Conservation (phyloP, 92 coral and sea anemone species). For the Phenganax subtilis region DNA sequence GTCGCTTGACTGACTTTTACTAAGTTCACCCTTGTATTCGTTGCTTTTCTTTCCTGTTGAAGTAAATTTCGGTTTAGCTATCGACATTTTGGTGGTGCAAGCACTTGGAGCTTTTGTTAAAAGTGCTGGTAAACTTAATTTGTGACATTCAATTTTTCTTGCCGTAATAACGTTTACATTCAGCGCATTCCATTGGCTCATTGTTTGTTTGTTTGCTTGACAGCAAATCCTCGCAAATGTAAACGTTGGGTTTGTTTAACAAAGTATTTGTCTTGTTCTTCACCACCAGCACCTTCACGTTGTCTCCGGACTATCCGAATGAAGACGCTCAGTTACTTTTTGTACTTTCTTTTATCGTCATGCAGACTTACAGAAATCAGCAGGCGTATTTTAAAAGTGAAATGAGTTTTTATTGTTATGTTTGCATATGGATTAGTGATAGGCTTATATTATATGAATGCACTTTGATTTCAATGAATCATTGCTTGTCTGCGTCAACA, state of each 20-base stretch:
- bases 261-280: background rate
- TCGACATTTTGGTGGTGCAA: background rate
- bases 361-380: background rate
- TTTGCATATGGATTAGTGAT: slow-evolving; percentile 29
- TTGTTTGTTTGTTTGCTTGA: background rate
- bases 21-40: background rate
- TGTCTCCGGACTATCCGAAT: background rate
- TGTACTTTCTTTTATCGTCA: background rate
- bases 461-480: background rate
- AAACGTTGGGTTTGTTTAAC: background rate
- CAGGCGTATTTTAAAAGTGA: slow-evolving; percentile 25
- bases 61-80: background rate
- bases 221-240: background rate
- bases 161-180: slow-evolving; percentile 28
- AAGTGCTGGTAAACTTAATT: slow-evolving; percentile 6
- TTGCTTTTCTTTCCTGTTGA: background rate
- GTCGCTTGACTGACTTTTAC: background rate
- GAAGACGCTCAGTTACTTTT: background rate
- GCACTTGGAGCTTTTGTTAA: background rate
- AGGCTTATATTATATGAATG: slow-evolving; percentile 22
- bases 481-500: background rate
- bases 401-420: slow-evolving; percentile 24
- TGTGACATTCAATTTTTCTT: slow-evolving; percentile 12
- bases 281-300: too few relatives aligned
- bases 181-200: slow-evolving; percentile 29